These are phyloP conservation scores for Elgaria multicarinata DNA, from an alignment of 2,113 vertebrate genomes.

Conservation along the genomic window DNA sequence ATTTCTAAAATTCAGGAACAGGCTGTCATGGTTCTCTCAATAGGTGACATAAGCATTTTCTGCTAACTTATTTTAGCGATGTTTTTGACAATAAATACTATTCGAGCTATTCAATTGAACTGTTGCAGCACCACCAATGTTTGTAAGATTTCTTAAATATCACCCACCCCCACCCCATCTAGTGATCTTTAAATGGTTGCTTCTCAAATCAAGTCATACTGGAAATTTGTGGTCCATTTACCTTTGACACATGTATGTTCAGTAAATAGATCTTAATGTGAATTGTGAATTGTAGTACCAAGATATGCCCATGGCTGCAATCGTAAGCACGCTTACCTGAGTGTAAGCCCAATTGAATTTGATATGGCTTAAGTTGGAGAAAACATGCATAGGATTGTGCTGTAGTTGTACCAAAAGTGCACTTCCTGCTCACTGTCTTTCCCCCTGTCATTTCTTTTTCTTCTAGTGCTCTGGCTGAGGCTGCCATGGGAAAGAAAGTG, in stretches of 20 bases:
- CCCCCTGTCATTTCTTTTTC: neutral
- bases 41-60: neutral
- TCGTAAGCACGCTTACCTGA: neutral
- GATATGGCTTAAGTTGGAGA: neutral
- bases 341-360: neutral
- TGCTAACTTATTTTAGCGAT: neutral
- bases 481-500: slow-evolving; percentile 81
- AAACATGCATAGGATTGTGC: neutral
- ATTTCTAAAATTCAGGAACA: neutral
- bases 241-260: neutral
- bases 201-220: neutral
- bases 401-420: neutral
- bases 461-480: slow-evolving; percentile 83
- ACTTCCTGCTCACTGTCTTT: neutral
- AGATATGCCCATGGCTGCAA: neutral
- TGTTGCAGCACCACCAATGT: neutral
- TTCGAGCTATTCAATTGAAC: neutral
- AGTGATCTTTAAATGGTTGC: neutral
- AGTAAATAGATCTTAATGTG: neutral
- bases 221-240: neutral
- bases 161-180: neutral
- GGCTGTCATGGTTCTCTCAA: neutral
- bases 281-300: neutral
- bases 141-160: neutral
- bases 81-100: neutral